Percentiles rank a stretch among this genome's conserved stretches.
Conservation (phyloP, 1,140 invertebrate species). For the Nephotettix cincticeps region DNA sequence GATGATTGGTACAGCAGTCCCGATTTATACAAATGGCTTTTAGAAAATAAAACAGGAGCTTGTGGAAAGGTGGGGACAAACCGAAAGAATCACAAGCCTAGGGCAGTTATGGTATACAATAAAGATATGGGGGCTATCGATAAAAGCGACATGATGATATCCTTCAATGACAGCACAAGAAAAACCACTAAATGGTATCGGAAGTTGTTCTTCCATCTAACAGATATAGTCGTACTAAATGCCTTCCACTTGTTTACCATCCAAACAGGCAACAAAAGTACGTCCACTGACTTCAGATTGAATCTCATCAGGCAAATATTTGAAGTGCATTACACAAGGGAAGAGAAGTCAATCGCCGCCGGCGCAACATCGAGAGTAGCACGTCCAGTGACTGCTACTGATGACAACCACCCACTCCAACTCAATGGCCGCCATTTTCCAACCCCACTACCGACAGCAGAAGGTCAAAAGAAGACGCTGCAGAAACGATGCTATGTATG, state of each 20-base stretch:
- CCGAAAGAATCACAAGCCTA: slow-evolving; percentile 40
- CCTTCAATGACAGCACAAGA: slow-evolving; percentile 39
- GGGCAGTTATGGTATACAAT: slow-evolving; percentile 44
- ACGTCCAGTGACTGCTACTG: too few relatives aligned
- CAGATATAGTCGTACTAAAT: slow-evolving; percentile 36
- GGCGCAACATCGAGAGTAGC: too few relatives aligned
- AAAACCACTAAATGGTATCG: slow-evolving; percentile 47
- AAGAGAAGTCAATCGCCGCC: too few relatives aligned
- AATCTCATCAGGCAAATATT: neutral
- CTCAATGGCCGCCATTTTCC: too few relatives aligned
- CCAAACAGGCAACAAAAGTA: neutral
- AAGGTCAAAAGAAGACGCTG: too few relatives aligned
- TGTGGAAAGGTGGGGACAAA: slow-evolving; percentile 39
- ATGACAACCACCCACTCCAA: too few relatives aligned
- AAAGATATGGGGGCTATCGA: slow-evolving; percentile 46
- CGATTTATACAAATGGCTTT: slow-evolving; percentile 34
- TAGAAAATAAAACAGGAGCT: slow-evolving; percentile 35
- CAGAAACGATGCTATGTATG: too few relatives aligned
- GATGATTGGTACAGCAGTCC: slow-evolving; percentile 42
- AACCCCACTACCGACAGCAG: too few relatives aligned
- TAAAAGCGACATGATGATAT: slow-evolving; percentile 43
- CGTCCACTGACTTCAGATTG: neutral
- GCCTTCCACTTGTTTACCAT: neutral
- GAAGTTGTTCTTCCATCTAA: slow-evolving; percentile 42
- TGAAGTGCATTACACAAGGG: neutral